These are phyloP conservation scores for Adineta ricciae DNA, from an alignment of 2,888 invertebrate species.

Conservation along the genomic window DNA sequence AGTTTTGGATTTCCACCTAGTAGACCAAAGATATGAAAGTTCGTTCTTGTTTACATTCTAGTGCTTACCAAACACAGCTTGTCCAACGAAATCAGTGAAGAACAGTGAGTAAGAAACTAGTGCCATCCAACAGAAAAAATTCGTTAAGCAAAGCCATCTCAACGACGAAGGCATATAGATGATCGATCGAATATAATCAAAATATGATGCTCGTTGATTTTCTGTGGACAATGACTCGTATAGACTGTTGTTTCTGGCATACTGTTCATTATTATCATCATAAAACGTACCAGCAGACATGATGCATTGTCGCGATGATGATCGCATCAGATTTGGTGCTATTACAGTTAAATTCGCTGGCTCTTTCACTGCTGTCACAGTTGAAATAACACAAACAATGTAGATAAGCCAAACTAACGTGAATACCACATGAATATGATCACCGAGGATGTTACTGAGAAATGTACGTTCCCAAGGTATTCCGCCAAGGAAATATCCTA, in stretches of 20 bases:
- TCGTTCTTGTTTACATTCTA: constrained; percentile 55
- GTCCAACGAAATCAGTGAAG: constrained; percentile 89
- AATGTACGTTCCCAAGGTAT: constrained; percentile 24
- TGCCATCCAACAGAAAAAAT: constrained; percentile 94
- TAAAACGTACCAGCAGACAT: neutral
- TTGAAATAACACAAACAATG: constrained; percentile 68
- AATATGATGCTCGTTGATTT: neutral
- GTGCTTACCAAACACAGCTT: constrained; percentile 75
- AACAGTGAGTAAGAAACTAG: constrained; percentile 90
- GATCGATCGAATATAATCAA: constrained; percentile 23
- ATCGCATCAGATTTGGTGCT: neutral
- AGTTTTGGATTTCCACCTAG: constrained; percentile 44
- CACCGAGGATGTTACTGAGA: constrained; percentile 57
- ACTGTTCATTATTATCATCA: neutral
- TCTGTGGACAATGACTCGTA: neutral
- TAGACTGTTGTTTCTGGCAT: neutral
- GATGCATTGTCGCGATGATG: neutral
- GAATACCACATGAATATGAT: constrained; percentile 82
- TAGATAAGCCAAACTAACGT: constrained; percentile 79
- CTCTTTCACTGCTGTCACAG: constrained; percentile 78
- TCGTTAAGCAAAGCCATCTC: constrained; percentile 75
- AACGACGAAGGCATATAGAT: constrained; percentile 72
- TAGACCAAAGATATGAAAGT: too few species aligned
- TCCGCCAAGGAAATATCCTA: constrained; percentile 66
- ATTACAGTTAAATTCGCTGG: constrained; percentile 59